Evolutionary conservation across 2,113 vertebrate species (phyloP).

Genomic region (Passer domesticus): DNA sequence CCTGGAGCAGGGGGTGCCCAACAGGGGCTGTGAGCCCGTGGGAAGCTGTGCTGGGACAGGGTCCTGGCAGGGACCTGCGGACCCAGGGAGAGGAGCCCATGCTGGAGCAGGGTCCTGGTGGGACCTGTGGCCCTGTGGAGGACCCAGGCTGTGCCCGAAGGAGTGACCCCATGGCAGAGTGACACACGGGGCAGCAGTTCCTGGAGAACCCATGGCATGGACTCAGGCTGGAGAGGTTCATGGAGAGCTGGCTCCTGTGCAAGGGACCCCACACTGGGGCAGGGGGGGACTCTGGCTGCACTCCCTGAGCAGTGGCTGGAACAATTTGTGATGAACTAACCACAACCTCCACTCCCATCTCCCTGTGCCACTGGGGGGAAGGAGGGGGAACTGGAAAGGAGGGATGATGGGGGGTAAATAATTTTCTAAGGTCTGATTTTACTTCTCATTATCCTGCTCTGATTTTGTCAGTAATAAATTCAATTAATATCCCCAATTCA

Average conservation of each 20-base stretch:
- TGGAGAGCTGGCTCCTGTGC: background rate
- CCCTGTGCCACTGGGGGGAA: background rate
- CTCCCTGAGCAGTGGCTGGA: background rate
- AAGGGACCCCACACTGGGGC: background rate
- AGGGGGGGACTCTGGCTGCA: background rate
- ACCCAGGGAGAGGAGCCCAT: background rate
- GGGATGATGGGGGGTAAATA: background rate
- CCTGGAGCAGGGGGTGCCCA: background rate
- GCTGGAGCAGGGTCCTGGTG: background rate
- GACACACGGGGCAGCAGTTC: background rate
- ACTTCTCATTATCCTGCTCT: background rate
- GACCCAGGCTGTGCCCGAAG: background rate
- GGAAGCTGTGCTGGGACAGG: background rate
- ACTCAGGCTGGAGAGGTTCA: background rate
- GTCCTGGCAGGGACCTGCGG: background rate
- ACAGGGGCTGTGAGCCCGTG: background rate
- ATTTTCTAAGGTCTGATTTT: background rate
- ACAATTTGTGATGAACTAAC: background rate
- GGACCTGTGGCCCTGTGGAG: background rate
- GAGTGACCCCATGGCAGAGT: background rate
- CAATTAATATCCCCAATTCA: rapidly evolving
- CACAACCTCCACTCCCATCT: background rate
- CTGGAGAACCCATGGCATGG: background rate
- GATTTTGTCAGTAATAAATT: background rate
- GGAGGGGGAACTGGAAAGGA: background rate